These are phyloP conservation scores for Eustalomyia histrio DNA, from an alignment of 2,888 invertebrate species.

Conservation along the genomic window DNA sequence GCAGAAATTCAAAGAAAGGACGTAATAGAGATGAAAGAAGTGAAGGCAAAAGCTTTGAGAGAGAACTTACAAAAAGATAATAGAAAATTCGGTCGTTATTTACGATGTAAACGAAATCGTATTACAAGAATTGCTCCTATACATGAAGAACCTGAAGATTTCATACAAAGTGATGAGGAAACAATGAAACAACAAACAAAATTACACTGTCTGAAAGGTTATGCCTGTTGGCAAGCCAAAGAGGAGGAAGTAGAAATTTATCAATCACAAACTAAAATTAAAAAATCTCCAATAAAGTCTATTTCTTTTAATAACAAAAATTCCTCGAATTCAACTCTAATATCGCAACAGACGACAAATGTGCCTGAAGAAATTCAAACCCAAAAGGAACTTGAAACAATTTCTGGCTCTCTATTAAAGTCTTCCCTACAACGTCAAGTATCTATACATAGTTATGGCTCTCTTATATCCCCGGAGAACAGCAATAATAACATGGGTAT, in stretches of 20 bases:
- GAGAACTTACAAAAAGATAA: neutral
- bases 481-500: constrained; percentile 17
- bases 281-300: constrained; percentile 15
- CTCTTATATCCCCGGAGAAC: constrained; percentile 55
- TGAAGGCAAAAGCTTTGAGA: neutral
- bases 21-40: constrained; percentile 9
- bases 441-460: constrained; percentile 61
- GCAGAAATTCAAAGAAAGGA: neutral
- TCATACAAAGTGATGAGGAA: neutral
- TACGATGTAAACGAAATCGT: constrained; percentile 33
- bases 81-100: constrained; percentile 43
- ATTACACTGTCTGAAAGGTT: constrained; percentile 62
- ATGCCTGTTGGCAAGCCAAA: constrained; percentile 53
- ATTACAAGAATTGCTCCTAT: constrained; percentile 59
- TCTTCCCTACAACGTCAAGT: constrained; percentile 62
- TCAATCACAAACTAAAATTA: constrained; percentile 66
- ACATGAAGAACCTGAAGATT: constrained; percentile 47
- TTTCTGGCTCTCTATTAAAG: constrained; percentile 31
- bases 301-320: neutral
- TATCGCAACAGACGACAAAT: neutral
- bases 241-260: constrained; percentile 68
- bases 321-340: neutral
- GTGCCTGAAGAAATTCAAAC: neutral
- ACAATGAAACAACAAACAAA: constrained; percentile 31
- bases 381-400: constrained; percentile 18